Evolutionary conservation across 53 echinoderm and acorn worm genomes (phyloP).

Genomic region (Holothuria leucospilota): DNA sequence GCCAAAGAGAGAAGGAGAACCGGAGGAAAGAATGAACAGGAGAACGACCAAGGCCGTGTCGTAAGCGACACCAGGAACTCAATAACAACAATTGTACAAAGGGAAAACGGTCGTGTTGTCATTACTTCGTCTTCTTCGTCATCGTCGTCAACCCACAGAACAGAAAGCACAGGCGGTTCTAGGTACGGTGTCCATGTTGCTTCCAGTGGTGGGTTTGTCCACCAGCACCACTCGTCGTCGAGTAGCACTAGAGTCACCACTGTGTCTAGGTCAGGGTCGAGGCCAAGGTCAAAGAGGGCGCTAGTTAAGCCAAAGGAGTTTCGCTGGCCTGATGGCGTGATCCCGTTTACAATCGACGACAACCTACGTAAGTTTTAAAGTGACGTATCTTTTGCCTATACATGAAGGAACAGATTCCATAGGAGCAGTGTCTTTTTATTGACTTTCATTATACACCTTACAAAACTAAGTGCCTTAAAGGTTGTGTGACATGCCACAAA

Average conservation of each 20-base stretch:
- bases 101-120: conserved; percentile 9
- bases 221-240: too few species aligned
- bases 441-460: too few species aligned
- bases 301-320: conserved; percentile 55
- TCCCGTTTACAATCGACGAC: conserved; percentile 75
- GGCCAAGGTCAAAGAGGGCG: conserved; percentile 69
- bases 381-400: too few species aligned
- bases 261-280: neutral
- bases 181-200: neutral
- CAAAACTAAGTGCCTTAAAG: too few species aligned
- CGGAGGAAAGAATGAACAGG: neutral
- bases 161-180: neutral
- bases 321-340: conserved; percentile 76
- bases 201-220: neutral
- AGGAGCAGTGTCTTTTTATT: too few species aligned
- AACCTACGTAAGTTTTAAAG: conserved; percentile 69
- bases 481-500: too few species aligned
- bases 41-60: neutral
- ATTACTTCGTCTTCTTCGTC: neutral
- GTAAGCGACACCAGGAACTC: neutral
- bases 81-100: neutral
- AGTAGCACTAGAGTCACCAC: neutral
- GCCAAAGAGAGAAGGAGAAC: neutral
- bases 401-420: too few species aligned
- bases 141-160: too few species aligned